A percentile compares a stretch with the other conserved stretches of the same genome.
These are phyloP conservation scores for Onychomys torridus DNA, from an alignment of 2,797 vertebrate genomes.

Conservation along the genomic window DNA sequence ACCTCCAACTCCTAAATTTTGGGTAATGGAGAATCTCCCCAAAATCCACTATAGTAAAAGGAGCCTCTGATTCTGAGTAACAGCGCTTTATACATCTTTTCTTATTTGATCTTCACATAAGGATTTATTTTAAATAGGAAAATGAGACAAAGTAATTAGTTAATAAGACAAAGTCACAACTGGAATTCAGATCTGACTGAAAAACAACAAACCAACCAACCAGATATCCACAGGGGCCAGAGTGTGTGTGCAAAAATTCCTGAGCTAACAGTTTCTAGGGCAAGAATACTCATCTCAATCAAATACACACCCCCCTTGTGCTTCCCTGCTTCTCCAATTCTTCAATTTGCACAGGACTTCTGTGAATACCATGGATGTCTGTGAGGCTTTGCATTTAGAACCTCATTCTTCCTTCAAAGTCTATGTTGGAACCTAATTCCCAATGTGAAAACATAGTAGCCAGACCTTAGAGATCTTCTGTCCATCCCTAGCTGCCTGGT, in stretches of 20 bases:
- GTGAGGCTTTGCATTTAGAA: background rate
- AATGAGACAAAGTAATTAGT: conserved; percentile 20
- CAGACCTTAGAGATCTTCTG: conserved; percentile 78
- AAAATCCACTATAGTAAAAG: background rate
- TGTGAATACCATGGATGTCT: background rate
- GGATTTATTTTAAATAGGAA: conserved; percentile 35
- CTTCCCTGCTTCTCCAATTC: background rate
- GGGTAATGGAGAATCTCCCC: background rate
- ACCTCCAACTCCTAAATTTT: background rate
- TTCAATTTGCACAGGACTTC: conserved; percentile 35
- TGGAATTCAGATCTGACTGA: background rate
- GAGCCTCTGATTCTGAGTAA: background rate
- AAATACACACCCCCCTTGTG: background rate
- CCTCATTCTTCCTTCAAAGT: background rate
- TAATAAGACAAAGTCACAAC: conserved; percentile 30
- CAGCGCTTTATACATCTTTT: background rate
- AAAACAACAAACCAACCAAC: background rate
- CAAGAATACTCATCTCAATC: background rate
- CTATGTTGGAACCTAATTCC: background rate
- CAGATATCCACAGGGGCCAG: background rate
- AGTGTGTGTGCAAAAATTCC: background rate
- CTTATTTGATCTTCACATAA: conserved; percentile 7
- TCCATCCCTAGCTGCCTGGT: conserved; percentile 77
- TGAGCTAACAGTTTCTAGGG: background rate
- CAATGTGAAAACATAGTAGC: background rate